Evolutionary conservation across 2,113 vertebrate genomes (phyloP), one percentile per base, ranked within the genome.

Genomic region (Corvus hawaiiensis): DNA sequence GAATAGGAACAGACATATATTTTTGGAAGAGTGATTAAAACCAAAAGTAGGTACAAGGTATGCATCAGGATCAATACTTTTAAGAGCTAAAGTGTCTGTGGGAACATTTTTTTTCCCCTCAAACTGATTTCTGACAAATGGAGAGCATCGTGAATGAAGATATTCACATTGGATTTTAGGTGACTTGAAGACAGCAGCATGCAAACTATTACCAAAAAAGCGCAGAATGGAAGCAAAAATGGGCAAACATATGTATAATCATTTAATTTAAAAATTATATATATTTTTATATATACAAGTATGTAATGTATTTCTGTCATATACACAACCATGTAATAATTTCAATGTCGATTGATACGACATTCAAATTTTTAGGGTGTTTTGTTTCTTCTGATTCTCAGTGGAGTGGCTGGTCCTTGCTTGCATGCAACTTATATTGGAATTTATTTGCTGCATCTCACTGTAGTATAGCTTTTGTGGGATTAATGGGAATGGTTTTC

Each of bases 311-410:
- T 64, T 56, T 56, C 11, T 84, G 17, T 49, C 6, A 73, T 68
- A 17, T 49, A 32, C 20, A 19, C 13, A 77, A 5, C 7, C 5
- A 5, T 54, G 8, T 62, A 61, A 62, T 58, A 79, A 72, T 76
- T 63, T 56, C 20, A 71, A 13, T 69, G 11, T 46, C 24, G 10
- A 76, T 32, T 72, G 6, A 9, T 39, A 59, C 13, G 15, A 7
- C 4, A 43, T 56, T 66, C 7, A 68, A 7, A 8, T 7, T 83
- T 74, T 54, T 39, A 3, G 15, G 1, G 1, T 51, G 0, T 21
- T 89, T 73, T 58, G 6, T 51, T 75, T 52, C 23, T 84, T 51
- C 13, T 63, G 6, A 68, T 91, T 76, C 33, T 93, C 16, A 23
- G 54, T 46, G 21, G 6, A 72, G 28, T 28, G 30, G 2, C 33